Base-by-base conservation (phyloP, 2,797 vertebrate genomes). In the Carduelis carduelis region DNA sequence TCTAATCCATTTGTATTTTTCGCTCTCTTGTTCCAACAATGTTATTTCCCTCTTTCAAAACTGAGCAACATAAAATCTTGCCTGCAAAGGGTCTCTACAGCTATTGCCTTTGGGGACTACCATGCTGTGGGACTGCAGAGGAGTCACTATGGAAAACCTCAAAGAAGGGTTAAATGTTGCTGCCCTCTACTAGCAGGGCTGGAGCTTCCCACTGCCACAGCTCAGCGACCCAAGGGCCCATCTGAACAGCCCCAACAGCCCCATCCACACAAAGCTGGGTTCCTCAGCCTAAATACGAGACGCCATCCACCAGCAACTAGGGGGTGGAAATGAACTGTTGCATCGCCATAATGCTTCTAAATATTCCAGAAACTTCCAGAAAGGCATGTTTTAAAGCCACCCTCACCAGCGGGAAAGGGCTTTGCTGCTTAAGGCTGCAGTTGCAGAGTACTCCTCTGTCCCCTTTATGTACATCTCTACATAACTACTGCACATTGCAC, bases 41-140 rank as follows among this genome's bases (percentile, higher is more conserved):
- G 14, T 19, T 60, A 91, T 88, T 90, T 75, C 28, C 23, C 11
- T 5, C 6, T 56, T 77, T 23, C 23, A 71, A 55, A 71, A 70
- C 21, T 14, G 3, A 77, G 75, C 77, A 87, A 32, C 26, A 15
- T 34, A 59, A 84, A 70, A 70, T 26, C 61, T 32, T 24, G 8
- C 6, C 34, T 55, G 59, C 35, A 28, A 61, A 75, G 37, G 13
- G 17, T 44, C 28, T 44, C 46, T 41, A 50, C 1, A 71, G 63
- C 69, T 57, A 47, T 8, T 0, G 0, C 34, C 64, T 55, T 28
- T 22, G 52, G 10, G 52, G 0, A 1, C 5, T 5, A 52, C 12
- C 34, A 22, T 0, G 0, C 12, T 8, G n/a, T 32, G 13, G 30
- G 32, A 37, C 19, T 61, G 28, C 12, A 46, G 53, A 68, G 26